Percentiles rank a stretch among this genome's conserved stretches.
These are phyloP conservation scores for Mormyrus iriodes DNA, from an alignment of 2,113 vertebrate genomes.

Conservation along the genomic window DNA sequence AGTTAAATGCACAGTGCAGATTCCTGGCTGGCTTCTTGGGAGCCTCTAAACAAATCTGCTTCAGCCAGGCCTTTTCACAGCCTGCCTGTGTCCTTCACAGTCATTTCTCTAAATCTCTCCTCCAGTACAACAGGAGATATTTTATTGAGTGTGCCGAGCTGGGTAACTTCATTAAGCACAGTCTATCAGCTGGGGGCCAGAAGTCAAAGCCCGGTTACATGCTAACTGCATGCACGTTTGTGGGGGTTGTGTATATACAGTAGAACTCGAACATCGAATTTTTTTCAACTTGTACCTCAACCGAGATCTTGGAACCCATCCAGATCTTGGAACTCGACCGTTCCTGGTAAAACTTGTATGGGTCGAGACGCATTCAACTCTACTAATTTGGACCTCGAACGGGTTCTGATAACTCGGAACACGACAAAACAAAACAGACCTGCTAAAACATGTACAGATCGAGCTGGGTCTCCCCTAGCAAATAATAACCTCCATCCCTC, in stretches of 20 bases:
- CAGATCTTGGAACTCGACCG: too few species aligned
- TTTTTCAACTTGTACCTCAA: too few species aligned
- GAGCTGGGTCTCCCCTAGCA: too few species aligned
- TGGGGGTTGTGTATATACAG: not conserved
- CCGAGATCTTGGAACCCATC: too few species aligned
- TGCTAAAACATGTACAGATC: too few species aligned
- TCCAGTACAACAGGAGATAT: not conserved
- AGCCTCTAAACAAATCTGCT: not conserved
- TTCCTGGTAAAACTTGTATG: too few species aligned
- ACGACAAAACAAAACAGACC: too few species aligned
- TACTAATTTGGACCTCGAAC: too few species aligned
- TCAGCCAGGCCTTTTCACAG: not conserved
- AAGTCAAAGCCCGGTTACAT: not conserved
- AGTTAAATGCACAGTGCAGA: not conserved
- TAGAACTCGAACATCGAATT: too few species aligned
- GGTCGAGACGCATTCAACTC: too few species aligned
- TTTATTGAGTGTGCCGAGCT: not conserved
- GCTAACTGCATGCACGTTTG: not conserved
- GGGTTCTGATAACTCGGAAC: too few species aligned
- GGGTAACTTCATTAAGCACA: not conserved
- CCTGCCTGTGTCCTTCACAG: not conserved
- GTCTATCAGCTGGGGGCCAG: not conserved
- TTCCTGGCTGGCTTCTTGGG: not conserved
- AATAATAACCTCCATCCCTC: too few species aligned
- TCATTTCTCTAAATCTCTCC: not conserved